phyloP scores from a whole-genome alignment of 37 sponge, comb jelly and placozoan species.

The Petrosia ficiformis region DNA sequence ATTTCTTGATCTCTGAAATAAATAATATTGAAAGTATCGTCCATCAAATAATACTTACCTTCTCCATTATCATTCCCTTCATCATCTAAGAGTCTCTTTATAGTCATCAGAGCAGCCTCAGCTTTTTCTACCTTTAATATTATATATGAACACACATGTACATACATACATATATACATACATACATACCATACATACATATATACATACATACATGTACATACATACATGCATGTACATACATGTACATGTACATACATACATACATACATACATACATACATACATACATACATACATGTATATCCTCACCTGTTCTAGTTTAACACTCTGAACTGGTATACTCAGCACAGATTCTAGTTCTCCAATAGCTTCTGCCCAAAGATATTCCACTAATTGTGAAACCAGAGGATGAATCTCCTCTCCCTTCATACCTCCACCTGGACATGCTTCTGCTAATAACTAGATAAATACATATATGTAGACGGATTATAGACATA shows the following conservation, averaged over 20 bases:
- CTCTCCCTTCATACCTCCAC: conserved; percentile 15
- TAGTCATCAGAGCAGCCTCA: conserved; percentile 73
- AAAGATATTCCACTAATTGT: conserved; percentile 74
- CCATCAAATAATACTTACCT: conserved; percentile 1
- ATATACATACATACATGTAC: background rate
- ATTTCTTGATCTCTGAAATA: conserved; percentile 13
- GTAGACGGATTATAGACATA: background rate
- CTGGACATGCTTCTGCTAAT: conserved; percentile 39
- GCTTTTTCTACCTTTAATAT: conserved; percentile 83
- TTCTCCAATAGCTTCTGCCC: conserved; percentile 79
- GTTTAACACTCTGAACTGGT: conserved; percentile 63
- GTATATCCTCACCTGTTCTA: conserved; percentile 41
- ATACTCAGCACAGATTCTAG: conserved; percentile 68
- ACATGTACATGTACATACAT: background rate
- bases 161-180: conserved; percentile 16
- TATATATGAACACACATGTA: too few species aligned
- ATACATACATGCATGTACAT: conserved; percentile 17
- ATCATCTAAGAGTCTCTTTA: conserved; percentile 57
- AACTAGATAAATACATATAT: conserved; percentile 38
- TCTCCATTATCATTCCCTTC: background rate
- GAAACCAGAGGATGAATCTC: conserved; percentile 41
- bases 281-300: conserved; percentile 13
- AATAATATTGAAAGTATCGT: background rate
- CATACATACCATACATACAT: conserved; percentile 12
- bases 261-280: conserved; percentile 18